phyloP scores from a whole-genome alignment of 2,113 vertebrate genomes.

The Bambusicola thoracicus region DNA sequence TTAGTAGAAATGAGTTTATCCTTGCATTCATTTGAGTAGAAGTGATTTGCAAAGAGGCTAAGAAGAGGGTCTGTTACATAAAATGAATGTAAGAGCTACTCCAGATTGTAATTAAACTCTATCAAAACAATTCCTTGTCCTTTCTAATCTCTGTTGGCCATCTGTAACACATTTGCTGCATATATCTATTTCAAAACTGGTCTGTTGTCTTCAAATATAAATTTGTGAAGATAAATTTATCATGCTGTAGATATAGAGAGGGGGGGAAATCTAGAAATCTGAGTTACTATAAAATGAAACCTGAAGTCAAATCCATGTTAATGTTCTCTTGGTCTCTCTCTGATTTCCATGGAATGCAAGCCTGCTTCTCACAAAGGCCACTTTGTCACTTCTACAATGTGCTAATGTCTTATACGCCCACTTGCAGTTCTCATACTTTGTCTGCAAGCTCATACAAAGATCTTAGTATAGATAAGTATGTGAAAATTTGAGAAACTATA shows the following conservation, averaged over 20 bases:
- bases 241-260: not conserved
- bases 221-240: not conserved
- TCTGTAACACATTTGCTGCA: not conserved
- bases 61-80: not conserved
- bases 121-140: not conserved
- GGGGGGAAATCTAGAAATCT: too few relatives aligned
- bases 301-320: not conserved
- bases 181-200: not conserved
- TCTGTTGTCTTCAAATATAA: not conserved
- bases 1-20: not conserved
- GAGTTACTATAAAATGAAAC: not conserved
- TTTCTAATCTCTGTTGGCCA: not conserved
- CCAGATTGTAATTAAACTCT: not conserved
- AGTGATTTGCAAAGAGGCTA: not conserved
- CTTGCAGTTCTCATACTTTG: not conserved
- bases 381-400: not conserved
- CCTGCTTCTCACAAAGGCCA: not conserved
- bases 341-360: not conserved
- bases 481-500: not conserved
- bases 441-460: not conserved
- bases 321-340: fast-evolving
- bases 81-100: not conserved
- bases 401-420: not conserved
- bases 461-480: not conserved
- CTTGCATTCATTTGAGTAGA: not conserved